Base-by-base conservation (phyloP, 2,113 vertebrate species). In the Antechinus flavipes region DNA sequence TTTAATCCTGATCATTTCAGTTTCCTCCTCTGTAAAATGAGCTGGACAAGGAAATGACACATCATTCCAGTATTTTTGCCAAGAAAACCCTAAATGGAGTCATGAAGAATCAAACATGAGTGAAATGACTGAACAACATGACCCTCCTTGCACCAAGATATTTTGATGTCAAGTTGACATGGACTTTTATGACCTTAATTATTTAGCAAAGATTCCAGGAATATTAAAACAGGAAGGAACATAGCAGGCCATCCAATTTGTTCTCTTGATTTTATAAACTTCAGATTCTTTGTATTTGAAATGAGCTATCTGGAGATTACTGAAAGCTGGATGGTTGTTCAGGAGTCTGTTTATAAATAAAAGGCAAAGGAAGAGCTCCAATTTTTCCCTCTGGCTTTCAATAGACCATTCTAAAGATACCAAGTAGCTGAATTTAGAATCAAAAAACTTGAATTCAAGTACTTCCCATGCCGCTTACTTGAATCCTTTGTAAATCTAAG, bases 1-100 rank as follows among this genome's bases (percentile, higher is more conserved):
- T 26, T 95, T 19, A 22, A 90, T 2, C 16, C 91, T 68, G 89
- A 8, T 90, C 27, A 55, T 23, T n/a, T 68, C 19, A 47, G 35
- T 54, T 93, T 90, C 68, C 89, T 96, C 49, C 30, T 11, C 89
- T 47, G 46, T 42, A 35, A 61, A 94, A 61, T 19, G 53, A 68
- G 30, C 61, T 68, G 30, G 30, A 68, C 11, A 68, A 68, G 12
- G 30, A 68, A 68, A 68, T 68, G 61, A 11, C 61, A 61, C 30
- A 61, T 1, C 27, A 61, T 27, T 61, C 25, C 10, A 68, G 61
- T 68, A 68, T 68, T 11, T 68, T 11, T 68, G 58, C 58, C 14
- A 35, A 35, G 30, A 35, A 68, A 16, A 68, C 1, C 30, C 4
- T 9, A 68, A 16, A 68, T 35, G 61, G 61, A 14, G 30, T 68